phyloP scores from a whole-genome alignment of 2,888 invertebrate genomes.

The Marasmarcha lunaedactyla region DNA sequence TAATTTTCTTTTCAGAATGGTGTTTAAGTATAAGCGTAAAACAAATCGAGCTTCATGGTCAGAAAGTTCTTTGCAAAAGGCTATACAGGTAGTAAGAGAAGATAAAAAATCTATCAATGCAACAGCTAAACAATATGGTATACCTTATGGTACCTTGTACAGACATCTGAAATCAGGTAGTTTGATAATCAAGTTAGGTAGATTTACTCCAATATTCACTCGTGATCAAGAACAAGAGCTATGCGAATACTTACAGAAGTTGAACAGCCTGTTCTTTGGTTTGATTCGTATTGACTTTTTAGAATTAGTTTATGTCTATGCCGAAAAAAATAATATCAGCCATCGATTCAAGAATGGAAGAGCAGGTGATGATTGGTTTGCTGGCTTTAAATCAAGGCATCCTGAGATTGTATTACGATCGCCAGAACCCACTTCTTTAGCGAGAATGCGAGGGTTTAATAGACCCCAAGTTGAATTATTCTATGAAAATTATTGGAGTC shows the following conservation, averaged over 20 bases:
- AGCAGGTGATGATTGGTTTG: neutral
- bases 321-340: neutral
- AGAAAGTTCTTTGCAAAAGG: neutral
- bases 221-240: neutral
- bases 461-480: slow-evolving; percentile 6
- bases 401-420: slow-evolving; percentile 1
- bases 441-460: slow-evolving; percentile 9
- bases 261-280: neutral
- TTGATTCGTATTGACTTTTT: neutral
- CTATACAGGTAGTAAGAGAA: no score
- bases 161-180: neutral
- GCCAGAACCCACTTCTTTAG: slow-evolving; percentile 11
- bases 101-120: neutral
- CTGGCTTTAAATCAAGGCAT: neutral
- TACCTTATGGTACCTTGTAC: neutral
- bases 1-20: neutral
- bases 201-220: neutral
- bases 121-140: neutral
- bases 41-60: neutral
- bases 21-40: neutral
- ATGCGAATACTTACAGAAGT: neutral
- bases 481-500: slow-evolving; percentile 3
- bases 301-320: neutral
- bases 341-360: neutral
- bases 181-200: slow-evolving; percentile 5